A percentile compares a stretch with the other conserved stretches of the same genome.
Evolutionary conservation across 2,113 vertebrate genomes (phyloP).

Genomic region (Montifringilla adamsi): DNA sequence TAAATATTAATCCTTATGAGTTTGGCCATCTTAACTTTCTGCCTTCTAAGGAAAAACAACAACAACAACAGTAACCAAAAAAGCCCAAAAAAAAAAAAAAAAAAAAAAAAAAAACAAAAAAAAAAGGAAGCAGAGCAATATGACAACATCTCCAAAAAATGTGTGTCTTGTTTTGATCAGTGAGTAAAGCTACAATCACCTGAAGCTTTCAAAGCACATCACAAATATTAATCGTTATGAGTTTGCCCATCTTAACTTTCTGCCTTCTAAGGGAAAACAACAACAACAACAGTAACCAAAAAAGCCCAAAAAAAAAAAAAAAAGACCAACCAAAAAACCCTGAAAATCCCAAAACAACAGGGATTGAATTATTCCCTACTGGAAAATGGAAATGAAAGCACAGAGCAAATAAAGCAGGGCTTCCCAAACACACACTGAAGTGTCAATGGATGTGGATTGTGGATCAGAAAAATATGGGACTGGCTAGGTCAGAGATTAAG

Average conservation of each 20-base stretch:
- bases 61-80: not conserved
- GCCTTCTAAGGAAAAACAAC: not conserved
- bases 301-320: not conserved
- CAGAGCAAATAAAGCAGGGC: not conserved
- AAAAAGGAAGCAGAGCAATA: not conserved
- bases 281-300: not conserved
- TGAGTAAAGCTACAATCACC: not conserved
- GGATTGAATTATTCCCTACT: not conserved
- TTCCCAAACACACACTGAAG: not conserved
- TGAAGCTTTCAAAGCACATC: not conserved
- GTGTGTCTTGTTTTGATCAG: not conserved
- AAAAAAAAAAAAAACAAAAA: not conserved
- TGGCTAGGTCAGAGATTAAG: not conserved
- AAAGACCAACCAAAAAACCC: no score
- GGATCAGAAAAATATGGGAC: not conserved
- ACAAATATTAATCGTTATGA: not conserved
- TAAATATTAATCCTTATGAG: not conserved
- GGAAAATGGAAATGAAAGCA: not conserved
- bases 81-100: not conserved
- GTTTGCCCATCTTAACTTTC: not conserved
- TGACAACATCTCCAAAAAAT: not conserved
- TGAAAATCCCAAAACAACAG: not conserved
- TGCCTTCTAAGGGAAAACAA: not conserved
- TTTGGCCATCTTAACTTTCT: not conserved
- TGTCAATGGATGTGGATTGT: not conserved